phyloP scores from a whole-genome alignment of 2,797 vertebrate genomes.

The Chaunax sp. region DNA sequence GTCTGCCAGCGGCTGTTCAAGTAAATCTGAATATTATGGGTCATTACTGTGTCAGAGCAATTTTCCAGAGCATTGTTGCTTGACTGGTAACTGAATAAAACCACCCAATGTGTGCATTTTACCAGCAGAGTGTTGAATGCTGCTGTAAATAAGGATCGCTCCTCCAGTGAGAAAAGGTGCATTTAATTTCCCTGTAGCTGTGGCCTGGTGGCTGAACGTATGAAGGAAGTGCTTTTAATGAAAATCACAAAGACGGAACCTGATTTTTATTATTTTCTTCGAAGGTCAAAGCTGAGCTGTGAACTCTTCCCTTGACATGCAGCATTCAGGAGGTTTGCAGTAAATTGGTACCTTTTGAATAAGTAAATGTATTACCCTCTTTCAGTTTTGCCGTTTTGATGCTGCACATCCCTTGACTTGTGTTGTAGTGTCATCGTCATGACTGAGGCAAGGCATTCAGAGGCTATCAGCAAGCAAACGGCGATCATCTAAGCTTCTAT shows the following conservation, averaged over 20 bases:
- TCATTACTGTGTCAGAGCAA: conserved; percentile 62
- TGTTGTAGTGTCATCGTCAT: conserved; percentile 18
- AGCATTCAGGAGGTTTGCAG: conserved; percentile 43
- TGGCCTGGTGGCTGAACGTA: conserved; percentile 25
- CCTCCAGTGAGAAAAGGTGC: conserved; percentile 50
- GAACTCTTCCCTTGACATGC: conserved; percentile 35
- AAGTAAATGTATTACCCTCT: conserved; percentile 51
- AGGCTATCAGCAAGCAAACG: conserved; percentile 23
- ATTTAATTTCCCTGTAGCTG: conserved; percentile 47
- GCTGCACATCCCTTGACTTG: conserved; percentile 29
- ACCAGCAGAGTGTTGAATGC: conserved; percentile 44
- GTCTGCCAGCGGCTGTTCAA: conserved; percentile 28
- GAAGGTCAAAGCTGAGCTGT: conserved; percentile 40
- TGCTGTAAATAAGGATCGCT: conserved; percentile 37
- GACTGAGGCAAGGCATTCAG: conserved; percentile 15
- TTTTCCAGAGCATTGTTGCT: conserved; percentile 48
- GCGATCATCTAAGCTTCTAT: conserved; percentile 24
- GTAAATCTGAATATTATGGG: conserved; percentile 61
- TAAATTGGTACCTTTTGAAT: conserved; percentile 59
- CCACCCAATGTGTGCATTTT: conserved; percentile 56
- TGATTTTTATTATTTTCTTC: conserved; percentile 6
- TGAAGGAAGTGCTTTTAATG: conserved; percentile 45
- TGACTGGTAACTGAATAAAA: conserved; percentile 54
- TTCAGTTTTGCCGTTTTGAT: conserved; percentile 44
- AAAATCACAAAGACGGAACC: conserved; percentile 41